phyloP scores from a whole-genome alignment of 2,113 vertebrate species.

The Grus americana region DNA sequence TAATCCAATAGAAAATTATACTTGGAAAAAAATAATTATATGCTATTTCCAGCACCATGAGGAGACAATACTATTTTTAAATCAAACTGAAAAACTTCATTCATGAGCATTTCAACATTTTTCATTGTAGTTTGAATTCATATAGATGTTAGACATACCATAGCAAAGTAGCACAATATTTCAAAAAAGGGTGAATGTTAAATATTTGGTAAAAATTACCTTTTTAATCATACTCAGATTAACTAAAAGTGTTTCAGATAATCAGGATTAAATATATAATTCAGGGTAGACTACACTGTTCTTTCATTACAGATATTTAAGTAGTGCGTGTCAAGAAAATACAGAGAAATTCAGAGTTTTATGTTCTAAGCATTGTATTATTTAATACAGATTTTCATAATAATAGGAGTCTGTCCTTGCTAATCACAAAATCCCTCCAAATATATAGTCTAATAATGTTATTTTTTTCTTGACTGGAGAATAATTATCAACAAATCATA shows the following conservation, averaged over 20 bases:
- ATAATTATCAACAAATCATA: not conserved
- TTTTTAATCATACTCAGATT: not conserved
- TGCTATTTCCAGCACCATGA: not conserved
- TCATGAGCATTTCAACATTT: not conserved
- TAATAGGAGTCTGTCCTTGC: not conserved
- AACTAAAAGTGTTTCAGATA: not conserved
- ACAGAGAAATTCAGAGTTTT: not conserved
- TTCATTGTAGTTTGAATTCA: not conserved
- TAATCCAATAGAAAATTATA: not conserved
- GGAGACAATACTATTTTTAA: not conserved
- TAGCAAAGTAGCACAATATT: too few relatives aligned
- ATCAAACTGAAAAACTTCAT: not conserved
- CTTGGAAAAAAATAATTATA: not conserved
- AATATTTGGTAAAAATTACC: not conserved
- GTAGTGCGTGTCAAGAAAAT: not conserved
- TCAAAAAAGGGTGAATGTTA: not conserved
- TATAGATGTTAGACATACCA: not conserved
- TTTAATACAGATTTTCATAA: not conserved
- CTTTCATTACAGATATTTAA: not conserved
- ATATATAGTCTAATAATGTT: not conserved
- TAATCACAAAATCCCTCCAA: not conserved
- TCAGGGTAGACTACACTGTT: not conserved
- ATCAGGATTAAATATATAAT: not conserved
- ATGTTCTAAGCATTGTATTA: not conserved
- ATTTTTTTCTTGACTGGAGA: not conserved